Evolutionary conservation across 2,888 invertebrate species (phyloP), one percentile per base, ranked within the genome.

Genomic region (Thysanoteuthis rhombus): DNA sequence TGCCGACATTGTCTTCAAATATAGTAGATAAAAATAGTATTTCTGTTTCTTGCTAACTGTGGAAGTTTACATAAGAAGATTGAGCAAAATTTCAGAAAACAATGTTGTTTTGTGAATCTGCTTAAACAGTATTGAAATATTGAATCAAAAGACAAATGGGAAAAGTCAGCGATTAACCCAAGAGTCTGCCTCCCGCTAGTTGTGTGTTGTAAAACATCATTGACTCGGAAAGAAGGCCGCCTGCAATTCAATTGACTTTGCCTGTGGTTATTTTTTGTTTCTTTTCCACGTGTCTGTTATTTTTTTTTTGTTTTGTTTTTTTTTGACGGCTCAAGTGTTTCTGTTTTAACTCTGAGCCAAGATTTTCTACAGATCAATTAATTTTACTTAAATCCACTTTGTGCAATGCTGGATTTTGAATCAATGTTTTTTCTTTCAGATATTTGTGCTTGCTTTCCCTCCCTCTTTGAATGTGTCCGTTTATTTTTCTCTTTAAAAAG

Each of bases 301-400:
- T 22, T 52, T 52, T 52, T 52, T 22, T 12, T 75, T 58, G 28
- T 8, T 58, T 58, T 32, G 16, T 16, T 8, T 75, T 75, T 8
- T 75, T 28, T 32, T 75, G 75, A 75, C 75, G 75, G 75, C 75
- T 75, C 75, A 75, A 75, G 75, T 75, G 75, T 75, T 75, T 75
- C 75, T 75, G 75, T 75, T 75, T 75, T 75, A 75, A 75, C 75
- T 75, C n/a, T 10, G 75, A 75, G 75, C 75, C 75, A 75, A n/a
- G 75, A 75, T n/a, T n/a, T 75, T 75, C 75, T n/a, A 10, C 75
- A 75, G n/a, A 75, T 75, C 75, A 75, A 75, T 75, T 75, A 75
- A 75, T 75, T 75, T 75, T 75, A 75, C 75, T 75, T 75, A 75
- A 75, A 75, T 75, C 75, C 75, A 75, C n/a, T 75, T n/a, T 75